Evolutionary conservation across 2,888 invertebrate species (phyloP).

Genomic region (Priocnemis perturbator): DNA sequence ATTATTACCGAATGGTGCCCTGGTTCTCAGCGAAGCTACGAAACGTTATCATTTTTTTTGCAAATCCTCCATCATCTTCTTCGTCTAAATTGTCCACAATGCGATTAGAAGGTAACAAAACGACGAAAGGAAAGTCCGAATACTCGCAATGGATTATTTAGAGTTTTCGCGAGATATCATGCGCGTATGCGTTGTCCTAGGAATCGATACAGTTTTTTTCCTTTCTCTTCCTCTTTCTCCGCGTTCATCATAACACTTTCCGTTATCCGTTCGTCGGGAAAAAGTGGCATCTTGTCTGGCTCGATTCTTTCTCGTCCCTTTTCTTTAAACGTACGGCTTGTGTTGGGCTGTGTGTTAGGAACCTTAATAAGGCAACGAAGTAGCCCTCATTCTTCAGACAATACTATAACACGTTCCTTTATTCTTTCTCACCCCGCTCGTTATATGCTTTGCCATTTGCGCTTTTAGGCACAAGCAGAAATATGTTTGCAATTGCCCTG

Average conservation of each 20-base stretch:
- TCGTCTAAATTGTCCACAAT: conserved; percentile 34
- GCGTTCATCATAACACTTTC: conserved; percentile 10
- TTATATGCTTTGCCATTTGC: conserved; percentile 3
- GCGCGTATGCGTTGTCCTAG: conserved; percentile 13
- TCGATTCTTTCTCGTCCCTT: conserved; percentile 16
- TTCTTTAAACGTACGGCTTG: conserved; percentile 32
- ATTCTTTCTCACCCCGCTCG: conserved; percentile 27
- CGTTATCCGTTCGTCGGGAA: not conserved
- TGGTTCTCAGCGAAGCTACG: conserved; percentile 51
- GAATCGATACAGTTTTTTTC: conserved; percentile 5
- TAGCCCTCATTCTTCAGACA: conserved; percentile 56
- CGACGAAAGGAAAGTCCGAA: no score
- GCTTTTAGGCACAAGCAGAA: conserved; percentile 25
- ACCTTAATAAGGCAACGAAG: conserved; percentile 66
- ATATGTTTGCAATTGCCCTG: not conserved
- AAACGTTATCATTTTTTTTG: conserved; percentile 13
- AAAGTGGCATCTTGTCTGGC: conserved; percentile 23
- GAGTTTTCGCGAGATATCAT: conserved; percentile 8
- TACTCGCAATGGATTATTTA: no score
- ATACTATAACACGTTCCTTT: conserved; percentile 28
- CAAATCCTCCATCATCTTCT: conserved; percentile 41
- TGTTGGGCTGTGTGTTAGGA: conserved; percentile 61
- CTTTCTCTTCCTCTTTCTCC: conserved; percentile 17
- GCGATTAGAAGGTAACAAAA: conserved; percentile 41
- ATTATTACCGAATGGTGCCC: conserved; percentile 57